These are phyloP conservation scores for Pinctada fucata DNA, from an alignment of 2,888 invertebrate species.

Conservation along the genomic window DNA sequence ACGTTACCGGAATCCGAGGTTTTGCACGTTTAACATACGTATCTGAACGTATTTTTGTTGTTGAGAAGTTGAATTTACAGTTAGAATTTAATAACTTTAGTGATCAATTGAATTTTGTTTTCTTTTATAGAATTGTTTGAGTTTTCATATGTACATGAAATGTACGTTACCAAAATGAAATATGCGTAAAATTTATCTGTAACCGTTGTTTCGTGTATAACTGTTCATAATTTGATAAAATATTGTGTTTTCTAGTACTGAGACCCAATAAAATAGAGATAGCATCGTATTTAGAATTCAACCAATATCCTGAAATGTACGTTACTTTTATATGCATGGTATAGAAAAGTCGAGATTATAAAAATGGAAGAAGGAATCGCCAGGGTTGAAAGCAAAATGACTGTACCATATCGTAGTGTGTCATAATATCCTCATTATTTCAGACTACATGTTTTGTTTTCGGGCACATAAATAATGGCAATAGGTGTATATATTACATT, in stretches of 20 bases:
- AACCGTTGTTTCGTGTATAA: too few species aligned
- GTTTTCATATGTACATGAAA: constrained; percentile 4
- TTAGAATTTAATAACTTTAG: too few species aligned
- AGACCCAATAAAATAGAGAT: not conserved
- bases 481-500: not conserved
- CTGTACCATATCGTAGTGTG: not conserved
- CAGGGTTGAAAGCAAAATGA: not conserved
- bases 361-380: too few species aligned
- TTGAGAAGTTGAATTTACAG: too few species aligned
- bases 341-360: too few species aligned
- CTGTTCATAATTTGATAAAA: not conserved
- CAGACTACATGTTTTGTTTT: not conserved
- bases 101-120: too few species aligned
- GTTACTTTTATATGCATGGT: constrained; percentile 16
- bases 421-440: constrained; percentile 1
- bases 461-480: not conserved
- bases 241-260: not conserved
- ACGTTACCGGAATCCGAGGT: not conserved
- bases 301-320: constrained; percentile 15
- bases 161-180: too few species aligned
- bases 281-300: too few species aligned
- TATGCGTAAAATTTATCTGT: too few species aligned
- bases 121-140: not conserved
- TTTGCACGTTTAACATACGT: too few species aligned
- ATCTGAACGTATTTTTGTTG: too few species aligned